Conservation (phyloP, 2,113 vertebrate genomes). For the Antigone vipio region DNA sequence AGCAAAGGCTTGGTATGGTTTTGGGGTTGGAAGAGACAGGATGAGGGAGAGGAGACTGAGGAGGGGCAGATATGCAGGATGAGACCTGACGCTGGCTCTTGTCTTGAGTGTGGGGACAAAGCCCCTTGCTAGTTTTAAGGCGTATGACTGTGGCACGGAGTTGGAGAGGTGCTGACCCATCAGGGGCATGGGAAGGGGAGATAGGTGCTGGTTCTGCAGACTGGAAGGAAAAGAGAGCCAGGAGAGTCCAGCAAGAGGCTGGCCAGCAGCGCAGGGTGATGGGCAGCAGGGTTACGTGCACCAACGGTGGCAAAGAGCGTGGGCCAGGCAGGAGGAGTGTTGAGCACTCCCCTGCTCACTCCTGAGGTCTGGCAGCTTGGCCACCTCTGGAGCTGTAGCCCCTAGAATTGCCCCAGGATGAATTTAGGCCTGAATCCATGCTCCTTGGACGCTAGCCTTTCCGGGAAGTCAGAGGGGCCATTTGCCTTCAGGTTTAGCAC, state of each 20-base stretch:
- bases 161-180: background rate
- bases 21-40: background rate
- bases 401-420: background rate
- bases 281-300: background rate
- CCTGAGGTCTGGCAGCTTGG: background rate
- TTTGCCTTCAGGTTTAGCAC: background rate
- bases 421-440: background rate
- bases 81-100: background rate
- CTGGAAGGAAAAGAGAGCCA: background rate
- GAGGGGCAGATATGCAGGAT: background rate
- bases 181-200: rapidly evolving
- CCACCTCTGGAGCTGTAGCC: background rate
- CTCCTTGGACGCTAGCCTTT: background rate
- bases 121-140: background rate
- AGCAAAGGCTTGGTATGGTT: background rate
- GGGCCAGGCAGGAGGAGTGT: background rate
- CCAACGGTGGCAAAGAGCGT: rapidly evolving
- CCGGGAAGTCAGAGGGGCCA: background rate
- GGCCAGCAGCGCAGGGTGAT: background rate
- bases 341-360: rapidly evolving
- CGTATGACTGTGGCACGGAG: rapidly evolving
- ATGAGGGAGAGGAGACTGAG: rapidly evolving
- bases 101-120: background rate
- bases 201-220: background rate
- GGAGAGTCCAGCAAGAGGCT: background rate